Conservation (phyloP, 2,888 invertebrate genomes). For the Platycheirus albimanus region DNA sequence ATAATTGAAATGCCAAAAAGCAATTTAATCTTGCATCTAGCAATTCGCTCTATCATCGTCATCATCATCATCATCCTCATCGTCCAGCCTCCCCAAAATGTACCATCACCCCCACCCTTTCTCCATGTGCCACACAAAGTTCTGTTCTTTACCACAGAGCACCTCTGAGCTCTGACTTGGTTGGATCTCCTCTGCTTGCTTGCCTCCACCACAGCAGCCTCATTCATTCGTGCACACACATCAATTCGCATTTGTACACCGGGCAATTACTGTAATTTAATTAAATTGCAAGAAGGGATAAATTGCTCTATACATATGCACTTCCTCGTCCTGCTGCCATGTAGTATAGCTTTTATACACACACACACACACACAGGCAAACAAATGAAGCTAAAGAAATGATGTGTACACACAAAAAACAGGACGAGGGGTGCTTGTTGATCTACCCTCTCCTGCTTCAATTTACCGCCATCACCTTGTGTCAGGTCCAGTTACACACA, state of each 20-base stretch:
- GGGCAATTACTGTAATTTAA: constrained; percentile 75
- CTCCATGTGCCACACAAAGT: background rate
- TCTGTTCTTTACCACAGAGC: constrained; percentile 51
- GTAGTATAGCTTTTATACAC: constrained; percentile 11
- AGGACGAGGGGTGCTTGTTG: constrained; percentile 66
- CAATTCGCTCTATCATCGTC: constrained; percentile 73
- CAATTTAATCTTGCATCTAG: constrained; percentile 74
- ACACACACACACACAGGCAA: constrained; percentile 22
- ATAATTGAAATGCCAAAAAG: constrained; percentile 75
- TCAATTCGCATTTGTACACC: constrained; percentile 75
- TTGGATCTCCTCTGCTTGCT: background rate
- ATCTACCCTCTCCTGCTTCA: constrained; percentile 66
- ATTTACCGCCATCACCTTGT: constrained; percentile 73
- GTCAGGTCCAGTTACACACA: constrained; percentile 67
- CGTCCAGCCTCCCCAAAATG: constrained; percentile 42
- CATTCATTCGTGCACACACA: constrained; percentile 73
- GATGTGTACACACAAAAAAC: constrained; percentile 55
- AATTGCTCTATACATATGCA: constrained; percentile 72
- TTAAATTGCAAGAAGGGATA: constrained; percentile 75
- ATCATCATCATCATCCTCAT: constrained; percentile 48
- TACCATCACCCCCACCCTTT: background rate
- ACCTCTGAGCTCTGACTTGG: constrained; percentile 45
- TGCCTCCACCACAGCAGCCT: constrained; percentile 47
- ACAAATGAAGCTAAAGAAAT: constrained; percentile 65
- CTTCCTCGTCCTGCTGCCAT: constrained; percentile 20